Evolutionary conservation across 2,113 vertebrate genomes (phyloP), one percentile per base, ranked within the genome.

Genomic region (Actenoides hombroni): DNA sequence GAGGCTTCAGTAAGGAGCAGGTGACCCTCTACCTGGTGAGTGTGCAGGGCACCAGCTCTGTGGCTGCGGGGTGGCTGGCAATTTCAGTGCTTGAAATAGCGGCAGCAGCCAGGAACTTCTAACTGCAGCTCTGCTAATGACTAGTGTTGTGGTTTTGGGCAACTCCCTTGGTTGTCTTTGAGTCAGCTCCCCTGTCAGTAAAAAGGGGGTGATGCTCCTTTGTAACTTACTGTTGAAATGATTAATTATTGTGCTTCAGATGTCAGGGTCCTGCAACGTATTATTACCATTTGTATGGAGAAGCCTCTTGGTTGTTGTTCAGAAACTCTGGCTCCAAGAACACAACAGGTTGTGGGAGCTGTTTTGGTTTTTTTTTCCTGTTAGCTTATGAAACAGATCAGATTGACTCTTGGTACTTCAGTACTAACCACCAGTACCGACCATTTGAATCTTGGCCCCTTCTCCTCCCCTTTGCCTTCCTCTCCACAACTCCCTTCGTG

Each of bases 111-210:
- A 93, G 92, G 84, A 95, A 90, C 90, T 93, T 96, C 54, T 92
- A 97, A 97, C 90, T 96, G 95, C 93, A 93, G 76, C 90, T 94
- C 90, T 95, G 54, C 56, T 94, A 95, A 95, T 96, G 95, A 96
- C 85, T 95, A 13, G 59, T 82, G 46, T 1, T 90, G 93, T 94
- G 95, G 95, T 92, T 95, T 94, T 83, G 92, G 90, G 95, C 85
- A 94, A 96, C 92, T 96, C 93, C 95, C 94, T 83, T 68, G 60
- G 90, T 54, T 8, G 71, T 83, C 90, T 96, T 96, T 95, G 95
- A 96, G 92, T 96, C 94, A 96, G 59, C 94, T 93, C 90, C 71
- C 48, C 63, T 87, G 82, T 94, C 90, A 92, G 93, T 94, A 87
- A 92, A 60, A 83, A 74, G 49, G 81, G 24, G 56, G 80, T 88